Base-by-base conservation (phyloP, 2,797 vertebrate species). In the Taenioides sp. region DNA sequence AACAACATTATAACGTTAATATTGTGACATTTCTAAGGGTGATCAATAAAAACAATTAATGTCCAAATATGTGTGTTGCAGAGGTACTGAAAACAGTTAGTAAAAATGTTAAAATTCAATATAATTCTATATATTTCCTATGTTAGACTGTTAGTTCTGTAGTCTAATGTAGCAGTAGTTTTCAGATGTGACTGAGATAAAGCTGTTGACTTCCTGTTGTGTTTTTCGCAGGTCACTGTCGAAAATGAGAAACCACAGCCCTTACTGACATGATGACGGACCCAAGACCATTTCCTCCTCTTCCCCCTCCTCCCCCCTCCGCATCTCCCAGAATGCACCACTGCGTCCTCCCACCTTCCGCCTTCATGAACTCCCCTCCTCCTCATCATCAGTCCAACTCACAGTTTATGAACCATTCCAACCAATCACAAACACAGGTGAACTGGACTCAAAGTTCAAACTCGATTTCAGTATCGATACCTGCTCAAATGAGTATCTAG, bases 221-320 rank as follows among this genome's bases (percentile, higher is more conserved):
- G 60, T 25, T 22, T 63, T 43, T 64, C n/a, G 14, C 62, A 43
- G 62, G 62, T 64, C 62, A 64, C 37, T 37, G 28, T 14, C n/a
- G 22, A 47, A 68, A 40, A 64, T 25, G 50, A 5, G 14, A 63
- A 54, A 60, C 59, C 65, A 17, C 5, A 27, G 37, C 14, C n/a
- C 64, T 70, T 70, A 23, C 31, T 10, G 73, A 77, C 67, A 61
- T 65, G 73, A 86, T 83, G 83, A 76, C 81, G 57, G 81, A 88
- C 77, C 4, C 63, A 31, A 80, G 77, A 77, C 12, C 73, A 0
- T 84, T 61, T 50, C 37, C 62, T 64, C 62, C 37, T 37, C 20
- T 31, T 37, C 17, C 31, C 18, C 52, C 52, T 12, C 22, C 54
- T 22, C 34, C 68, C 1, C 65, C 60, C 4, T 78, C 72, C 3